phyloP scores from a whole-genome alignment of 92 coral and sea anemone species.

The Desmophyllum pertusum region DNA sequence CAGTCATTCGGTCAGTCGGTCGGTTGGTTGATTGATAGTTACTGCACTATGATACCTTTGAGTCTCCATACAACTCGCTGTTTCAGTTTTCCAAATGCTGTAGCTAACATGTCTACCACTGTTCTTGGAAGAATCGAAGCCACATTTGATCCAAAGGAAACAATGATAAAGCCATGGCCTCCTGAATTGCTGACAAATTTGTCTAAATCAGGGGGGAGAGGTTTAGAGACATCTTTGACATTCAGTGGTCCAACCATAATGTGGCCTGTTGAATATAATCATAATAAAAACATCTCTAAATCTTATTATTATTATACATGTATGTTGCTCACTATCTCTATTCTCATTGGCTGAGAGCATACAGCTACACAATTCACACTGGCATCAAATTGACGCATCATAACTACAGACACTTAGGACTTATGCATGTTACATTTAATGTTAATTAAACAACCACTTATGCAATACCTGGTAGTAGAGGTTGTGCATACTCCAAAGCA shows the following conservation, averaged over 20 bases:
- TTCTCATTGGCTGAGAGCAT: too few species aligned
- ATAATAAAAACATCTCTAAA: background rate
- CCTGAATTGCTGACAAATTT: constrained; percentile 35
- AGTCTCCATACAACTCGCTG: constrained; percentile 42
- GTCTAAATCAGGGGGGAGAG: constrained; percentile 37
- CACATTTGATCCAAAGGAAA: constrained; percentile 31
- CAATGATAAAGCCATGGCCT: background rate
- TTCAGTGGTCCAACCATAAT: constrained; percentile 40
- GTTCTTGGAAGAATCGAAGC: background rate
- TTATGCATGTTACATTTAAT: too few species aligned
- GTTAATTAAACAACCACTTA: too few species aligned
- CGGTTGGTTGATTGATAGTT: too few species aligned
- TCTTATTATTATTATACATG: too few species aligned
- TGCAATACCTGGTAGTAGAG: constrained; percentile 71
- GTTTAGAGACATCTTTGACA: constrained; percentile 6
- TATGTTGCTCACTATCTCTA: too few species aligned
- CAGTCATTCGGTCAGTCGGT: too few species aligned
- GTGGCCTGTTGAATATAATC: background rate
- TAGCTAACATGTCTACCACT: background rate
- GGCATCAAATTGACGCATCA: too few species aligned
- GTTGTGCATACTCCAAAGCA: constrained; percentile 68
- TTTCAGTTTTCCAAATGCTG: constrained; percentile 32
- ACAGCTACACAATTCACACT: too few species aligned
- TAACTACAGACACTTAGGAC: too few species aligned
- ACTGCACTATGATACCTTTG: constrained; percentile 33